phyloP scores from a whole-genome alignment of 2,888 invertebrate species.

The Biston stratarius region DNA sequence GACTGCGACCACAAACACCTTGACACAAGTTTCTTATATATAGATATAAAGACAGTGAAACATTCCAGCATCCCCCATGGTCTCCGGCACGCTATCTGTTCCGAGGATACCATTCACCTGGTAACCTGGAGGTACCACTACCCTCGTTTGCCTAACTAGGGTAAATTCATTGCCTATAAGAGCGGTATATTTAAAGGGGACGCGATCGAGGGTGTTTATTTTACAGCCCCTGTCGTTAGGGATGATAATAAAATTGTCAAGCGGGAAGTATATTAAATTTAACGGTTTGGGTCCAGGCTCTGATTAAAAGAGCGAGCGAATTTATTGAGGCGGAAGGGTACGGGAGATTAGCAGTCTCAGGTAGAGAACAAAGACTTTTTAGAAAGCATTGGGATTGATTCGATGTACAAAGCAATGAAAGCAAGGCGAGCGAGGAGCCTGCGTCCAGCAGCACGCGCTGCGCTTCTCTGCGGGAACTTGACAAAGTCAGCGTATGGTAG shows the following conservation, averaged over 20 bases:
- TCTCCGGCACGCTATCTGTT: not conserved
- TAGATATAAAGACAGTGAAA: no score
- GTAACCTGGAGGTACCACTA: not conserved
- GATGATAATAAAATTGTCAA: conserved; percentile 42
- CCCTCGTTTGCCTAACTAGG: conserved; percentile 28
- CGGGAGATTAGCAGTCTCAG: no score
- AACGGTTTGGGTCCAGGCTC: conserved; percentile 10
- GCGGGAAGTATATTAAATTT: conserved; percentile 34
- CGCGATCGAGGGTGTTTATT: conserved; percentile 36
- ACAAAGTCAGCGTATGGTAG: no score
- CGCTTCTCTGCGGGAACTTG: no score
- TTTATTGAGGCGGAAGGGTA: conserved; percentile 5
- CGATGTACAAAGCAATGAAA: no score
- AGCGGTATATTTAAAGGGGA: conserved; percentile 18
- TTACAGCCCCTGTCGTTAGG: conserved; percentile 36
- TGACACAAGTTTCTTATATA: no score
- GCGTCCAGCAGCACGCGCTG: no score
- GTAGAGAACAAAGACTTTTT: no score
- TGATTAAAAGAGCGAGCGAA: conserved; percentile 25
- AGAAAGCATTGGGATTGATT: no score
- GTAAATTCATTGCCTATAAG: conserved; percentile 17
- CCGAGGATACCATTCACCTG: not conserved
- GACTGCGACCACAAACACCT: no score
- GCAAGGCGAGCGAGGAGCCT: no score
- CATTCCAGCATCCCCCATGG: no score